These are phyloP conservation scores for Zaprionus lachaisei DNA, from an alignment of 1,140 invertebrate genomes.

Conservation along the genomic window DNA sequence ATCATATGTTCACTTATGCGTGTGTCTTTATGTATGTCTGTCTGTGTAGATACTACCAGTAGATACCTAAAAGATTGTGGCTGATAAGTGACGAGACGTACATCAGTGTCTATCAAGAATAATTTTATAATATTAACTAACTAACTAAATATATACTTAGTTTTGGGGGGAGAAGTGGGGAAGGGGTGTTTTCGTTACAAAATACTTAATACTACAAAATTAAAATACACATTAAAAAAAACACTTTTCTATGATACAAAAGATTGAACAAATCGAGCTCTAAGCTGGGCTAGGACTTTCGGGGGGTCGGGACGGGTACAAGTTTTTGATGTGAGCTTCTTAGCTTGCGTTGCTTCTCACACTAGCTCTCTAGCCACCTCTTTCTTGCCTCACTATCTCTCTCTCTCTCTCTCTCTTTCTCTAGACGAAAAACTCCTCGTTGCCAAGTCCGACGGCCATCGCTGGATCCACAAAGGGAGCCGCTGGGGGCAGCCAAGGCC, in stretches of 20 bases:
- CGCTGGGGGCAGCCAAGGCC: constrained; percentile 57
- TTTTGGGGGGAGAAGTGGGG: neutral
- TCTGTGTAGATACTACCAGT: constrained; percentile 22
- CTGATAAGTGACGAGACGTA: constrained; percentile 13
- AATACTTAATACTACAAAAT: constrained; percentile 36
- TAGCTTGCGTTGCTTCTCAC: neutral
- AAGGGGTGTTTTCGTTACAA: neutral
- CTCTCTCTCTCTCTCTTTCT: neutral
- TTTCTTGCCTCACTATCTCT: neutral
- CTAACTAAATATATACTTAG: constrained; percentile 25
- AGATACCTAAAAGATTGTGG: constrained; percentile 10
- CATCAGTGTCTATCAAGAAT: constrained; percentile 28
- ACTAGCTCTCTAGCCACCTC: too few species aligned
- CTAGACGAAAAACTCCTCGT: constrained; percentile 75
- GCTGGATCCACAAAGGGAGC: constrained; percentile 59
- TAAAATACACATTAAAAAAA: constrained; percentile 21
- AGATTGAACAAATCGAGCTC: constrained; percentile 34
- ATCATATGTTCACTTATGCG: neutral
- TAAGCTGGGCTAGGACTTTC: constrained; percentile 29
- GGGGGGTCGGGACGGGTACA: constrained; percentile 18
- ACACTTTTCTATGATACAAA: constrained; percentile 49
- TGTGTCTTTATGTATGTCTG: constrained; percentile 1
- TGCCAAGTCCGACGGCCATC: constrained; percentile 48
- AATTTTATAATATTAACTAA: constrained; percentile 35
- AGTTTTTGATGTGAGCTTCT: constrained; percentile 23